Evolutionary conservation across 2,888 invertebrate genomes (phyloP), one percentile per base, ranked within the genome.

Genomic region (Eurois occulta): DNA sequence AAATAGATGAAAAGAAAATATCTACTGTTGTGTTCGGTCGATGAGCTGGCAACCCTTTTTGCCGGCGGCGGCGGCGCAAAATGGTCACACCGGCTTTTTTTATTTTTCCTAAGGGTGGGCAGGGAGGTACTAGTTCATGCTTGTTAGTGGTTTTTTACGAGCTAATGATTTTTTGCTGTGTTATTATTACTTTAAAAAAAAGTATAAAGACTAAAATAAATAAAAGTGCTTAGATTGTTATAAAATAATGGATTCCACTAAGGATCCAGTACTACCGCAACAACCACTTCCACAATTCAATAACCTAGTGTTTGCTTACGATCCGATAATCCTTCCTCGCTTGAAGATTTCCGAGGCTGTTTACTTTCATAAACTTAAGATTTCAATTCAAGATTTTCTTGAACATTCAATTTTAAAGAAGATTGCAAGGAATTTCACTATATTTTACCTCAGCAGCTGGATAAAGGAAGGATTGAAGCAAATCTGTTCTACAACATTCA

Each of bases 1-100:
- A 73, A 73, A 75, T 70, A 78, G 75, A 85, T 84, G 66, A 85
- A 84, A 84, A 73, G 70, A 84, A 85, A 84, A 85, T 78, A 84
- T 78, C 73, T 78, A 62, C 65, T 81, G 81, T 78, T 81, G 48
- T 80, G 75, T 68, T 48, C 78, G 38, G 67, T 68, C 72, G 75
- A 78, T 74, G 85, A 76, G 73, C 75, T 84, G 74, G 80, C 72
- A 77, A 80, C 84, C 81, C 81, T 84, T 84, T 81, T 38, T 8
- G 81, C 84, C 58, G 64, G 70, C 72, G 75, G 81, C 46, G 43
- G 43, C 7, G 64, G 81, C 75, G 48, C 43, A 11, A 70, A 70
- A 52, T 72, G 84, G 84, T 62, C 55, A 64, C 74, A 55, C 35
- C 10, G 70, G 32, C 21, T 24, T 43, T 24, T 24, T 11, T 62